Evolutionary conservation across 2,797 vertebrate genomes (phyloP), one percentile per base, ranked within the genome.

Genomic region (Acanthopagrus latus): DNA sequence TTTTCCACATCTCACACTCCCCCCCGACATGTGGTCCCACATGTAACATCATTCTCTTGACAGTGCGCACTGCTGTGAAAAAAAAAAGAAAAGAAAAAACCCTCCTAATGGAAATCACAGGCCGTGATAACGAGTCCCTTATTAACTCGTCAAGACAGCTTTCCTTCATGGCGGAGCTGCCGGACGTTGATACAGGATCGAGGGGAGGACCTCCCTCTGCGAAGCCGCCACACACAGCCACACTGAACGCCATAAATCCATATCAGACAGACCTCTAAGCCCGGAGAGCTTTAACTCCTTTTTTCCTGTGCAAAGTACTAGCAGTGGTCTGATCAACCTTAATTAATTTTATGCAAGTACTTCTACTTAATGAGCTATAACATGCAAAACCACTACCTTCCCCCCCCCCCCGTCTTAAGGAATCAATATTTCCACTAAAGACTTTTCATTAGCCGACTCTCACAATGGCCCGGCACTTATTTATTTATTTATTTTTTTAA

Each of bases 371-470:
- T 90, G 84, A 91, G 85, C 81, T 91, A 58, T 38, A 87, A 74
- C 83, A 78, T 84, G 66, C 78, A 88, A 86, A 86, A 81, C 66
- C 64, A 59, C 76, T 74, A 33, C 64, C 62, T 58, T 63, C 56
- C 3, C 2, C 11, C 41, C 73, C 67, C 11, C 43, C 73, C 67
- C 43, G 3, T 71, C 73, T 82, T 59, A 57, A 76, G 44, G 63
- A 86, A 86, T 91, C 87, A 83, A 93, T 89, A 89, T 71, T 78
- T 64, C 70, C 52, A 74, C 86, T 85, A 70, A 86, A 87, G 81
- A 85, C 78, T 86, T 78, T 86, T 69, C 75, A 83, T 80, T 84
- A 80, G 51, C 78, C 50, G 69, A 75, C 64, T 48, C 76, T 73
- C 67, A 67, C 73, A 55, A 11, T 18, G 43, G 64, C 62, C 33